A percentile compares a stretch with the other conserved stretches of the same genome.
phyloP scores from a whole-genome alignment of 2,113 vertebrate genomes.

The Sapayoa aenigma region DNA sequence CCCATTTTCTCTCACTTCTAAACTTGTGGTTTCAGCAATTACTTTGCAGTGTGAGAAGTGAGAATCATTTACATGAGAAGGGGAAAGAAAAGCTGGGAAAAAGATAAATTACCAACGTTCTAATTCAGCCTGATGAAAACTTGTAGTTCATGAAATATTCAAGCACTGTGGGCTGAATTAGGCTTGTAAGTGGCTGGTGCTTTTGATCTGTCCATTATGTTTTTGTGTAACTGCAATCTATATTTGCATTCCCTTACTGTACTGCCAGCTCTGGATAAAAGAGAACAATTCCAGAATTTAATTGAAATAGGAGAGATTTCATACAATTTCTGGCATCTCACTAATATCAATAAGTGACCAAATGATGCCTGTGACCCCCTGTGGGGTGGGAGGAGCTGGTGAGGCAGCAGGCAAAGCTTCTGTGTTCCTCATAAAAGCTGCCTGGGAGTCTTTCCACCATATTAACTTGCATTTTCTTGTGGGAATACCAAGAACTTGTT shows the following conservation, averaged over 20 bases:
- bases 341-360: background rate
- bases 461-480: background rate
- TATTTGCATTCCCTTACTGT: background rate
- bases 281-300: background rate
- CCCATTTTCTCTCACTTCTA: background rate
- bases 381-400: background rate
- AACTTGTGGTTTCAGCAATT: background rate
- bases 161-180: slow-evolving; percentile 15
- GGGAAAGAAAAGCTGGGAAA: background rate
- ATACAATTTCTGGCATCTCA: background rate
- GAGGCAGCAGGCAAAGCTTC: background rate
- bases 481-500: background rate
- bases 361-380: background rate
- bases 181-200: slow-evolving; percentile 6
- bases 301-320: background rate
- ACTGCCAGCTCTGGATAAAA: background rate
- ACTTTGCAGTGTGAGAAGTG: background rate
- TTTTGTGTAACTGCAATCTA: slow-evolving; percentile 21
- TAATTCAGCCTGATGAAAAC: slow-evolving; percentile 41
- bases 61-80: slow-evolving; percentile 1
- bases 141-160: slow-evolving; percentile 38
- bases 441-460: background rate
- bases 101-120: background rate
- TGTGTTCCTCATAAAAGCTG: background rate
- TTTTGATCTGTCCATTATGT: slow-evolving; percentile 22